Evolutionary conservation across 1,140 invertebrate species (phyloP).

Genomic region (Heterodera carotae): DNA sequence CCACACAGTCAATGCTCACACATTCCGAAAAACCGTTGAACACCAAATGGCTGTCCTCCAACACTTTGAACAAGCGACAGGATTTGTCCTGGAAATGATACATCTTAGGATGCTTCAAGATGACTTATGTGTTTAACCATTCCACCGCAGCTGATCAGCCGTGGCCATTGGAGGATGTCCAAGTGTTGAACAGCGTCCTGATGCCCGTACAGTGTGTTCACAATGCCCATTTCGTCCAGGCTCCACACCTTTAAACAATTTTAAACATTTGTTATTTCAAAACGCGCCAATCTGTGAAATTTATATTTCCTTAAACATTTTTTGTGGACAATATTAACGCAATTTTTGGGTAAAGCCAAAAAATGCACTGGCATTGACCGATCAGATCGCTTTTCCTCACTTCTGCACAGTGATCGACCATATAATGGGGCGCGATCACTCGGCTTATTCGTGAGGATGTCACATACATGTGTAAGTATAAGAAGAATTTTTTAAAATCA

Average conservation of each 20-base stretch:
- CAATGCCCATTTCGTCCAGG: constrained; percentile 51
- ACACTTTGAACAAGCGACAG: constrained; percentile 45
- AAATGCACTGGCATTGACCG: neutral
- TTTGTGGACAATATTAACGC: constrained; percentile 13
- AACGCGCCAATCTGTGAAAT: no score
- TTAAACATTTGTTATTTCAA: constrained; percentile 1
- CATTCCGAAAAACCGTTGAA: constrained; percentile 46
- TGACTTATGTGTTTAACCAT: neutral
- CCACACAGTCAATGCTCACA: constrained; percentile 47
- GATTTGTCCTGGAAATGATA: constrained; percentile 26
- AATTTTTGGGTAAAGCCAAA: neutral
- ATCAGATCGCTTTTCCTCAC: constrained; percentile 6
- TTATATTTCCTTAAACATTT: neutral
- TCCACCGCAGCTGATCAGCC: constrained; percentile 34
- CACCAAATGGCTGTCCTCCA: constrained; percentile 44
- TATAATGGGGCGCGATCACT: neutral
- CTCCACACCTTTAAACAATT: constrained; percentile 46
- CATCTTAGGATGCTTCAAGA: neutral
- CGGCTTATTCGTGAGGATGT: constrained; percentile 16
- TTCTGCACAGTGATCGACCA: constrained; percentile 4
- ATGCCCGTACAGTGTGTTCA: constrained; percentile 46
- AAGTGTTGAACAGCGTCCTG: constrained; percentile 44
- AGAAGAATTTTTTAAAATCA: neutral
- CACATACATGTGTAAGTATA: neutral
- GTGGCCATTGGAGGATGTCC: constrained; percentile 47